These are phyloP conservation scores for Xerus rutilus DNA, from an alignment of 2,797 vertebrate genomes.

Conservation along the genomic window DNA sequence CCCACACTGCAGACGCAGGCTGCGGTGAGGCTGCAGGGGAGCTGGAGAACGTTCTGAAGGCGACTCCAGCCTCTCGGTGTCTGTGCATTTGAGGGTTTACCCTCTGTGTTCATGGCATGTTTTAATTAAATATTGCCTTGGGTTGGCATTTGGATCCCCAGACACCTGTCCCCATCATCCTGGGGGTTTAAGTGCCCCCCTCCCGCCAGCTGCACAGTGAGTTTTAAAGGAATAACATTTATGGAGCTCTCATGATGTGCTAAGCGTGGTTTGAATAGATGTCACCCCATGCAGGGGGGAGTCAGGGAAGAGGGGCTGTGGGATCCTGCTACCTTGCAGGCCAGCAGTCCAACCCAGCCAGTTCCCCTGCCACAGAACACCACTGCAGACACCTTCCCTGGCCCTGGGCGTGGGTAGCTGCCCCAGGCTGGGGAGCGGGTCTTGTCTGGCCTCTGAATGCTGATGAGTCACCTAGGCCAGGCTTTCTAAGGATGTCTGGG, in stretches of 20 bases:
- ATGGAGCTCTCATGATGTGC: accelerated
- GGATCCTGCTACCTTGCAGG: not conserved
- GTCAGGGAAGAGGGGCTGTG: accelerated
- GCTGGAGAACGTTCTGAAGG: not conserved
- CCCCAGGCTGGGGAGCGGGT: not conserved
- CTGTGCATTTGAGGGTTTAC: not conserved
- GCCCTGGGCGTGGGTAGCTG: not conserved
- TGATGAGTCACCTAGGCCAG: not conserved
- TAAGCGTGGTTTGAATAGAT: too few species aligned
- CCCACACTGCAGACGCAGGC: too few species aligned
- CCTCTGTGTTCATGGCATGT: not conserved
- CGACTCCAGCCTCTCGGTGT: not conserved
- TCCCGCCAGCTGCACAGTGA: not conserved
- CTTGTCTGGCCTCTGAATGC: not conserved
- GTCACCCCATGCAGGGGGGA: not conserved
- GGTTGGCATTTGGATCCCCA: not conserved
- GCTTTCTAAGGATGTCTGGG: constrained; percentile 12
- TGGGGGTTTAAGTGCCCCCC: not conserved
- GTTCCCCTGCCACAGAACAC: not conserved
- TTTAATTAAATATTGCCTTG: not conserved
- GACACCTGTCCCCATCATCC: not conserved
- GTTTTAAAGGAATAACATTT: not conserved
- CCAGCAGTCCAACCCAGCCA: not conserved
- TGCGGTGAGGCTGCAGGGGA: not conserved
- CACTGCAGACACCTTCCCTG: not conserved